Conservation (phyloP, 2,888 invertebrate species). For the Drosophila borborema region DNA sequence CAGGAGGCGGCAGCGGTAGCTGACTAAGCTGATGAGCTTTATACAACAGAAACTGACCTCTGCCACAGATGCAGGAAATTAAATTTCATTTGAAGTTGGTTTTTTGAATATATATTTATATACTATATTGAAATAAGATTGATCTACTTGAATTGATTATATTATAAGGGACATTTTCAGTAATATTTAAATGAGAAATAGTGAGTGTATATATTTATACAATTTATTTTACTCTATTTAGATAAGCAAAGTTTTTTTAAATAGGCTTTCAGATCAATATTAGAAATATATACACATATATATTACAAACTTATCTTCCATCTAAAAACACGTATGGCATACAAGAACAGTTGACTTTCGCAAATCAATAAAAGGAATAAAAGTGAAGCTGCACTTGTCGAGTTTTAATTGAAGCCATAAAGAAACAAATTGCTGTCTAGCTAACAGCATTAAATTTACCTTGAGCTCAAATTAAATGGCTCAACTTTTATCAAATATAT, state of each 20-base stretch:
- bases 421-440: conserved; percentile 2
- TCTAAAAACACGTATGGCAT: neutral
- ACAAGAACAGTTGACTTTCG: neutral
- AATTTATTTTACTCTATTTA: too few species aligned
- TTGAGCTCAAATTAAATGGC: conserved; percentile 33
- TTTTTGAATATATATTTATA: conserved; percentile 5
- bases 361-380: neutral
- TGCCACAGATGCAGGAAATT: conserved; percentile 55
- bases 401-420: conserved; percentile 9
- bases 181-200: too few species aligned
- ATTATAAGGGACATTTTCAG: too few species aligned
- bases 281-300: too few species aligned
- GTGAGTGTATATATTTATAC: too few species aligned
- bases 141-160: neutral
- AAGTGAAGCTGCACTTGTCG: conserved; percentile 8
- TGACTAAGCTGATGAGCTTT: conserved; percentile 46
- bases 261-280: too few species aligned
- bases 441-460: neutral
- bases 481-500: conserved; percentile 39
- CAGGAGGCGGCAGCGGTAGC: neutral
- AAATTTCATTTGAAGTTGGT: conserved; percentile 44
- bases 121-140: neutral
- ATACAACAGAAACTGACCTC: conserved; percentile 42
- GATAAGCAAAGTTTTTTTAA: too few species aligned
- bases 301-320: neutral